Evolutionary conservation across 2,888 invertebrate species (phyloP), one percentile per base, ranked within the genome.

Genomic region (Sphaerophoria rueppellii): DNA sequence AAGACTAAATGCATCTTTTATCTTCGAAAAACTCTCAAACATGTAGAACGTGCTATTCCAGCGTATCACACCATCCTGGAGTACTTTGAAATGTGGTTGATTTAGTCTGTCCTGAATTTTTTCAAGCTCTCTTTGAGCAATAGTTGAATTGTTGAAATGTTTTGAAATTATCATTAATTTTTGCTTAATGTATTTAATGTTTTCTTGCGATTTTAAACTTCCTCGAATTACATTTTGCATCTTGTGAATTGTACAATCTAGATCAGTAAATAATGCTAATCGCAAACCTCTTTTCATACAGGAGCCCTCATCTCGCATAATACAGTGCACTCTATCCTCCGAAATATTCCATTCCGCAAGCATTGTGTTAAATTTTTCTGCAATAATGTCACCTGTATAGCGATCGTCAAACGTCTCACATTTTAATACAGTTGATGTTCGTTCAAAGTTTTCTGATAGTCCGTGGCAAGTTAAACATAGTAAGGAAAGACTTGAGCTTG

Each of bases 331-430:
- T 57, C 65, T 35, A 58, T 69, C 50, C 32, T 69, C 54, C 14
- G 14, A 4, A 69, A 70, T 76, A 52, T 76, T 69, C 69, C 54
- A 67, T 60, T 76, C 69, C 32, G 60, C 35, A 69, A 76, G 60
- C 76, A 69, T 76, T 24, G 16, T 70, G 52, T 60, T 35, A 76
- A 76, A 67, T 67, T 75, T 75, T 57, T 58, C 75, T 3, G 57
- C n/a, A 67, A 76, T 69, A n/a, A 60, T 61, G 50, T 76, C 76
- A 48, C 69, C 76, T 11, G 69, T 69, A 34, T 69, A 35, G 43
- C 54, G 76, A n/a, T 50, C 76, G 12, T 75, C 50, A 37, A 70
- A 76, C 12, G 50, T 60, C 50, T 76, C 60, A 14, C 69, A 76
- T 76, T 60, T 76, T 32, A 69, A 50, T 55, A 76, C 46, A 40